Conservation (phyloP, 2,797 vertebrate species). For the Bovichtus diacanthus region DNA sequence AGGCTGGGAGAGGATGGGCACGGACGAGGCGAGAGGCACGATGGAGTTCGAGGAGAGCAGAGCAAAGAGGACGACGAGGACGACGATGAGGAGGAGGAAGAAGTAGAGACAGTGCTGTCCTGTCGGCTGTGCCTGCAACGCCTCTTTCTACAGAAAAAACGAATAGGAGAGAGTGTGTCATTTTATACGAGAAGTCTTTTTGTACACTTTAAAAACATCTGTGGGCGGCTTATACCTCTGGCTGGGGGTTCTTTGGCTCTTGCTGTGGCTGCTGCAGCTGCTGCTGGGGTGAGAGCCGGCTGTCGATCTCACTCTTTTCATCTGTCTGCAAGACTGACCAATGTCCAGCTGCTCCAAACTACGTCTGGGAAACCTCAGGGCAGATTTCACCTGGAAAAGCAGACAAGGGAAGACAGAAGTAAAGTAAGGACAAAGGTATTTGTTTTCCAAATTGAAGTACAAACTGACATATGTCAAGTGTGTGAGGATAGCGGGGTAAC, state of each 20-base stretch:
- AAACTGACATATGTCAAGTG: background rate
- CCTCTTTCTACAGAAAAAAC: slow-evolving; percentile 57
- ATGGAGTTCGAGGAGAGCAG: slow-evolving; percentile 77
- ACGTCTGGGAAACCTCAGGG: slow-evolving; percentile 86
- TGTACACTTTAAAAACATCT: background rate
- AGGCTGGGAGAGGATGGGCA: slow-evolving; percentile 69
- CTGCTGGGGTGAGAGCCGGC: slow-evolving; percentile 66
- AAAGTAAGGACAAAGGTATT: background rate
- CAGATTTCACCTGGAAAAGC: slow-evolving; percentile 89
- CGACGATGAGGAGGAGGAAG: slow-evolving; percentile 80
- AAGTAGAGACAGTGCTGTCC: slow-evolving; percentile 69
- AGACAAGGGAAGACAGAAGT: background rate
- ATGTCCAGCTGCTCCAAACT: slow-evolving; percentile 66
- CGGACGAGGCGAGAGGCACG: slow-evolving; percentile 63
- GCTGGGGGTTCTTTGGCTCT: slow-evolving; percentile 55
- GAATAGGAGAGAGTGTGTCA: background rate
- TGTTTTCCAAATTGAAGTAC: background rate
- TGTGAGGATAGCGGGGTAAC: background rate
- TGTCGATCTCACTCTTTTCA: slow-evolving; percentile 54
- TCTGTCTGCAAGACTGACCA: slow-evolving; percentile 43
- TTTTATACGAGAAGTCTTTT: background rate
- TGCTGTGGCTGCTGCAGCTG: slow-evolving; percentile 59
- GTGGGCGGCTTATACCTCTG: slow-evolving; percentile 56
- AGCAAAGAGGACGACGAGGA: slow-evolving; percentile 82
- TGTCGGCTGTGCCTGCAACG: slow-evolving; percentile 59